phyloP scores from a whole-genome alignment of 2,888 invertebrate genomes.

The Dorcus hopei region DNA sequence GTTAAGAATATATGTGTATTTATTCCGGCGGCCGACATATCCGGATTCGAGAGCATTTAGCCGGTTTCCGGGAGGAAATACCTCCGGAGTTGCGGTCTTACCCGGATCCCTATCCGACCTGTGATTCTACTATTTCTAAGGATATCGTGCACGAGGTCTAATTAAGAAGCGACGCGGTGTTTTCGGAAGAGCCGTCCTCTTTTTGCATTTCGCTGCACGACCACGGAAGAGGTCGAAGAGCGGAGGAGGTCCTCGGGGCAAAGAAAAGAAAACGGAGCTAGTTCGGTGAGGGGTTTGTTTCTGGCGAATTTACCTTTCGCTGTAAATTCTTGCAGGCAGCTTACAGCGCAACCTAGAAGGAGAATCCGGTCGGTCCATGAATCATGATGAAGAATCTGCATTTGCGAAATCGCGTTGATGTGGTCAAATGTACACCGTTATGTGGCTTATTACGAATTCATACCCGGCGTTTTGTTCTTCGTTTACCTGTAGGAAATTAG shows the following conservation, averaged over 20 bases:
- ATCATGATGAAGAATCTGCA: not conserved
- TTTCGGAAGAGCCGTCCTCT: not conserved
- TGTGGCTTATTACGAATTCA: constrained; percentile 1
- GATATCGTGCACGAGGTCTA: not conserved
- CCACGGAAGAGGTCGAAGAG: not conserved
- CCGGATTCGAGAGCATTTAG: constrained; percentile 46
- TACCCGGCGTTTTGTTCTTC: not conserved
- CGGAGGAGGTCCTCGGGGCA: not conserved
- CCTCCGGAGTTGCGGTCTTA: constrained; percentile 42
- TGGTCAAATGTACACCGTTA: not conserved
- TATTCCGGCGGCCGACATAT: constrained; percentile 44
- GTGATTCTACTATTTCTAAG: not conserved
- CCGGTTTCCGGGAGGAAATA: constrained; percentile 45
- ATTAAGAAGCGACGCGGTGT: not conserved
- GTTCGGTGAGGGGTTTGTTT: not conserved
- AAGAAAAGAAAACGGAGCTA: not conserved
- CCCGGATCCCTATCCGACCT: constrained; percentile 2
- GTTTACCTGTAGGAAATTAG: not conserved
- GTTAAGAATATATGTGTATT: constrained; percentile 41
- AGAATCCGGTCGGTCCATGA: not conserved
- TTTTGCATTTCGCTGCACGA: not conserved
- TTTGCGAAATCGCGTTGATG: constrained; percentile 2
- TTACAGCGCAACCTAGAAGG: not conserved
- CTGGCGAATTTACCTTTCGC: not conserved
- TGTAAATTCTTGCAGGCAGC: not conserved